Percentiles rank a stretch among this genome's conserved stretches.
Evolutionary conservation across 23 tunicate genomes (phyloP).

Genomic region (Aplidium turbinatum): DNA sequence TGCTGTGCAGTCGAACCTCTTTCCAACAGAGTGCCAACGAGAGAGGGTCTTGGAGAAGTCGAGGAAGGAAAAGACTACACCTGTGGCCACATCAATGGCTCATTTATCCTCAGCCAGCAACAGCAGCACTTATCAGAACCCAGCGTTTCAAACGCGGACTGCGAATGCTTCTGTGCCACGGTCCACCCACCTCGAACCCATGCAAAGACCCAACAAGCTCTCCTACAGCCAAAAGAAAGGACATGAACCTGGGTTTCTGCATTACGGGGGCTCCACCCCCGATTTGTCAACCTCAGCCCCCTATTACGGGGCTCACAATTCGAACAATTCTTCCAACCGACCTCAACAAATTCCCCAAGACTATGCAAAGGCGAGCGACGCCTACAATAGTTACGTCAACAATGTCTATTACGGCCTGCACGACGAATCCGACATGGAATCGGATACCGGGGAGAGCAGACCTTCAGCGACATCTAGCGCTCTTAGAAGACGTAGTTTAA

Average conservation of each 20-base stretch:
- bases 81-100: slow-evolving; percentile 26
- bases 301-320: slow-evolving; percentile 38
- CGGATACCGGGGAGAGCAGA: slow-evolving; percentile 18
- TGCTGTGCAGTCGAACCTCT: slow-evolving; percentile 60
- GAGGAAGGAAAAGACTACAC: background rate
- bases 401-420: background rate
- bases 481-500: background rate
- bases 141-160: slow-evolving; percentile 21
- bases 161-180: no score
- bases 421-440: slow-evolving; percentile 2
- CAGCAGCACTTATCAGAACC: slow-evolving; percentile 77
- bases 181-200: background rate
- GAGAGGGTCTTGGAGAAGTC: slow-evolving; percentile 62
- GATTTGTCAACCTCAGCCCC: slow-evolving; percentile 46
- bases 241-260: background rate
- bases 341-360: background rate
- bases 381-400: no score
- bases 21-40: slow-evolving; percentile 69
- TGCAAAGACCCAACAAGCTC: background rate
- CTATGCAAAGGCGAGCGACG: slow-evolving; percentile 2
- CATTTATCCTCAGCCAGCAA: slow-evolving; percentile 50
- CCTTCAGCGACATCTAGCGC: background rate
- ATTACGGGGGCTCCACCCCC: slow-evolving; percentile 58
- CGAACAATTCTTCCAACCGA: slow-evolving; percentile 21
- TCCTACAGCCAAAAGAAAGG: slow-evolving; percentile 1